phyloP scores from a whole-genome alignment of 2,113 vertebrate species.

The Siniperca chuatsi region DNA sequence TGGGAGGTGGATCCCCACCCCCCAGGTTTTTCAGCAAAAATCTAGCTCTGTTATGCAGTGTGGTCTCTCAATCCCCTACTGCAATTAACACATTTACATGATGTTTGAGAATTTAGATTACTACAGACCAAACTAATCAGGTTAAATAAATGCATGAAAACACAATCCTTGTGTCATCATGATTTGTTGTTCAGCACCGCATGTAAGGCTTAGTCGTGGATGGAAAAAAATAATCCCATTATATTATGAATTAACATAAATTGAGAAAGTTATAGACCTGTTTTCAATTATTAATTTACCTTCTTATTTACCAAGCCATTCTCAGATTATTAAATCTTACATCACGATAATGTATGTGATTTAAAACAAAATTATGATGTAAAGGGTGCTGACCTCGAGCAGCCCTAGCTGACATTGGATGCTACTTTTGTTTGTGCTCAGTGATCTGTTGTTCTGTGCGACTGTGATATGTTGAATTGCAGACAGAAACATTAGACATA shows the following conservation, averaged over 20 bases:
- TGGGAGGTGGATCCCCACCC: background rate
- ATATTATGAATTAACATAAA: background rate
- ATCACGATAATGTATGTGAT: too few relatives aligned
- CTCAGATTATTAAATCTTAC: background rate
- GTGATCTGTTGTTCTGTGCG: background rate
- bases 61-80: background rate
- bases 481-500: background rate
- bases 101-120: background rate
- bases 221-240: background rate
- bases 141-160: background rate
- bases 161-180: background rate
- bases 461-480: background rate
- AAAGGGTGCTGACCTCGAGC: background rate
- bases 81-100: background rate
- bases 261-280: background rate
- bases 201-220: background rate
- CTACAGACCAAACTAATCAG: background rate
- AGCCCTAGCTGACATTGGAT: background rate
- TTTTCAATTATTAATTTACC: background rate
- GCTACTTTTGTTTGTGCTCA: conserved; percentile 17
- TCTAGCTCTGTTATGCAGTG: background rate
- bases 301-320: background rate
- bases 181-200: background rate
- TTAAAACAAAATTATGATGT: background rate
- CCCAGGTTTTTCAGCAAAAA: background rate